Evolutionary conservation across 35 echinoderm and acorn worm species (phyloP), one percentile per base, ranked within the genome.

Genomic region (Holothuria glaberrima): DNA sequence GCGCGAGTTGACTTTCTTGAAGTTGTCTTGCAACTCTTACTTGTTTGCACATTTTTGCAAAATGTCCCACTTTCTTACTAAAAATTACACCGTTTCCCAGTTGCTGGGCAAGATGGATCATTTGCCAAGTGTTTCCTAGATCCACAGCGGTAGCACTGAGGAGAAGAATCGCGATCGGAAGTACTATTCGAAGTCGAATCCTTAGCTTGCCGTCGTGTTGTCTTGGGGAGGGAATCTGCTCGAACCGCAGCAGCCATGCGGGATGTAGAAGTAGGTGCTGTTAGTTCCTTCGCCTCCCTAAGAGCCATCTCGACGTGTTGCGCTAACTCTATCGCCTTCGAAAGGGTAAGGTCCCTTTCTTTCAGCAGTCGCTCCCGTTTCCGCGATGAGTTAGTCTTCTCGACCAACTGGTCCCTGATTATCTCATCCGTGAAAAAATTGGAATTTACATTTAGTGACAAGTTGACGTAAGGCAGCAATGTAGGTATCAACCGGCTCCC

Each of bases 351-450:
- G 26, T 88, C 45, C 13, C n/a, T 13, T 50, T 88, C 86, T 24
- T 46, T 72, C 34, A 88, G 52, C 5, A 88, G 59, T 45, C 65
- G 62, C 35, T 88, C 65, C 65, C 9, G 30, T 33, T 74, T 71
- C 13, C 68, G 41, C 36, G 4, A 1, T 31, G 86, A 88, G 41
- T 88, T 88, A 2, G 45, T 74, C 57, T 88, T 88, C 67, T 88
- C 86, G 5, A 88, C 68, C 6, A 88, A 20, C 46, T 88, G 86
- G 41, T 88, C 65, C 5, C 68, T 12, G 0, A 88, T 54, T 66
- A 88, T 88, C 21, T 83, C 80, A 13, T 83, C 56, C 16, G 36
- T 32, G 34, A 66, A 86, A 3, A 33, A 24, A 10, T 54, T 68
- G 36, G 32, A 65, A 86, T 19, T 86, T 56, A 82, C 6, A 82